Base-by-base conservation (phyloP, 2,797 vertebrate species). In the Heterohyrax brucei region DNA sequence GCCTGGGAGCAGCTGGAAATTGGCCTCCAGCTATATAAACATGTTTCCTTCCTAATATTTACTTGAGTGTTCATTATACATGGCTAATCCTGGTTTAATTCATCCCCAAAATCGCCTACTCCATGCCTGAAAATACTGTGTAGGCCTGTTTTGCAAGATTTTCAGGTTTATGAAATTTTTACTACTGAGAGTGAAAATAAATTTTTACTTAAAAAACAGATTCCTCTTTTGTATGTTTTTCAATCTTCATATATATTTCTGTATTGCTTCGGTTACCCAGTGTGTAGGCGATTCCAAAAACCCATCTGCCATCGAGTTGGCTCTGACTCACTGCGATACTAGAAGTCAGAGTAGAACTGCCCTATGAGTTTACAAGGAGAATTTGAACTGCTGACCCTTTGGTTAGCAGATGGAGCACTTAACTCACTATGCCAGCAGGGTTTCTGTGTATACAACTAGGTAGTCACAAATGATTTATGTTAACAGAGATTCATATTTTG, bases 31-130 rank as follows among this genome's bases (percentile, higher is more conserved):
- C 81, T 87, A 88, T 72, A 77, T 46, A 89, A 89, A 93, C 9
- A 73, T 89, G 44, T 68, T 87, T 94, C 80, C 18, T 77, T 85
- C 93, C 44, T 87, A 89, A 59, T 83, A 82, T 90, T 95, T 87
- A 91, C 21, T 61, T 62, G 76, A 64, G 14, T 66, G 44, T 70
- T 91, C 56, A 82, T 75, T 91, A 89, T 56, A 91, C 62, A 44
- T 73, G 5, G n/a, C 48, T 70, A 85, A 72, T 68, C 39, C n/a
- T 30, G 72, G 83, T 44, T 88, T 76, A 77, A 73, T 75, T 14
- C 33, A 4, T 1, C 16, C 16, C 30, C 22, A 44, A 92, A 66
- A 78, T 44, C 66, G 7, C 0, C 28, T 59, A 92, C 1, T 39
- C 1, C 3, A 26, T 61, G 18, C 53, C 30, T 61, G 18, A 80